phyloP scores from a whole-genome alignment of 2,888 invertebrate genomes.

The Eurois occulta region DNA sequence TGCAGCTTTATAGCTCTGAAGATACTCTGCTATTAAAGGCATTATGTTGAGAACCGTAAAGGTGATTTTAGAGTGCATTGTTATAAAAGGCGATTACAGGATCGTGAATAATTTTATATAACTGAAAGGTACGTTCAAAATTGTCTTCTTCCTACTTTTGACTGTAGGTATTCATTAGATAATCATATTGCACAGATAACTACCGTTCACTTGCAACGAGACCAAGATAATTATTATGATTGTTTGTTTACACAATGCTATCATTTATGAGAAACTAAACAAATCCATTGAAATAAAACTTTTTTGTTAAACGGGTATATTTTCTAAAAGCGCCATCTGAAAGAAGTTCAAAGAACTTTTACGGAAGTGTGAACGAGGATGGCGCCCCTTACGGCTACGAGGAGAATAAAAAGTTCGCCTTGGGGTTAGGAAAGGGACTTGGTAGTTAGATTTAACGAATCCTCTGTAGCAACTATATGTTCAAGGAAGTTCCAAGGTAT shows the following conservation, averaged over 20 bases:
- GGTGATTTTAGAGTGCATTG: neutral
- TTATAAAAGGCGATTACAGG: constrained; percentile 36
- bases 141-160: constrained; percentile 29
- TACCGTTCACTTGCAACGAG: neutral
- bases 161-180: constrained; percentile 5
- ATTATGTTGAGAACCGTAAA: neutral
- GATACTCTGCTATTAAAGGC: constrained; percentile 15
- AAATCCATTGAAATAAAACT: fast-evolving
- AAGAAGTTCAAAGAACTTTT: constrained; percentile 59
- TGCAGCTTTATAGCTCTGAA: constrained; percentile 42
- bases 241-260: neutral
- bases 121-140: constrained; percentile 47
- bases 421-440: neutral
- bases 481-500: too few species aligned
- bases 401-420: neutral
- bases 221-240: neutral
- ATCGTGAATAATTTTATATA: constrained; percentile 52
- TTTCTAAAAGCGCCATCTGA: constrained; percentile 67
- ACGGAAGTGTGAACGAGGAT: constrained; percentile 30
- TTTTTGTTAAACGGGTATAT: neutral
- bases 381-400: constrained; percentile 34
- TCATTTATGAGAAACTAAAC: neutral
- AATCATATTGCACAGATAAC: neutral
- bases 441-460: neutral
- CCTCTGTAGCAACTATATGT: too few species aligned